Conservation (phyloP, 2,797 vertebrate species). For the Enteromius afrohamiltoni region DNA sequence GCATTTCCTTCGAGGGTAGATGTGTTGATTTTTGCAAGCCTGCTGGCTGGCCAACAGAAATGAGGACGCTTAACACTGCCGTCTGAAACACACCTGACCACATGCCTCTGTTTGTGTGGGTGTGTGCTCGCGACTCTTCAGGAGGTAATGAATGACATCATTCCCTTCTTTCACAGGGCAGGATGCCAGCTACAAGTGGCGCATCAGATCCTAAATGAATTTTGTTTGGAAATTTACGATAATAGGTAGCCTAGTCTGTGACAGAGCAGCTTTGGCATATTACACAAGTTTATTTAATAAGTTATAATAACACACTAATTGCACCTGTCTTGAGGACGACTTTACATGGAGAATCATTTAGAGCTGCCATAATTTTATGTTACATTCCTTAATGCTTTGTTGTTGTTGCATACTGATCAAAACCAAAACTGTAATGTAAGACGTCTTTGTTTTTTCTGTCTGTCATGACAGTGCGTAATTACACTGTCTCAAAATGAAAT, state of each 20-base stretch:
- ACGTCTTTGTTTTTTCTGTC: not conserved
- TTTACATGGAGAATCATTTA: slow-evolving; percentile 13
- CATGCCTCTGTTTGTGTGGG: slow-evolving; percentile 53
- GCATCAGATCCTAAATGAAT: slow-evolving; percentile 42
- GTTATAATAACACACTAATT: not conserved
- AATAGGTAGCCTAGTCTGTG: not conserved
- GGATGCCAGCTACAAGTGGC: slow-evolving; percentile 45
- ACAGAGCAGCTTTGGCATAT: slow-evolving; percentile 22
- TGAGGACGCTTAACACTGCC: not conserved
- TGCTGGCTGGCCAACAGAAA: not conserved
- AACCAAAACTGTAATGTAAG: not conserved
- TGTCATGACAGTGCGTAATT: not conserved
- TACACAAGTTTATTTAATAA: not conserved
- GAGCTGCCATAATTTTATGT: not conserved
- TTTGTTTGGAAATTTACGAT: slow-evolving; percentile 1
- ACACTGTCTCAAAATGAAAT: not conserved
- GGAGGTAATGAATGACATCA: slow-evolving; percentile 60
- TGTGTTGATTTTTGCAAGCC: not conserved
- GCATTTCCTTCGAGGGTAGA: not conserved
- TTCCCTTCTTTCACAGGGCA: slow-evolving; percentile 45
- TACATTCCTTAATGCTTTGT: not conserved
- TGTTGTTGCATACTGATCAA: not conserved
- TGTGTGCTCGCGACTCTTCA: slow-evolving; percentile 24
- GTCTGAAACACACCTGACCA: slow-evolving; percentile 19
- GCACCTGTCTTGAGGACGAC: not conserved